Conservation (phyloP, 92 coral and sea anemone species). For the Zoanthus gigantus region DNA sequence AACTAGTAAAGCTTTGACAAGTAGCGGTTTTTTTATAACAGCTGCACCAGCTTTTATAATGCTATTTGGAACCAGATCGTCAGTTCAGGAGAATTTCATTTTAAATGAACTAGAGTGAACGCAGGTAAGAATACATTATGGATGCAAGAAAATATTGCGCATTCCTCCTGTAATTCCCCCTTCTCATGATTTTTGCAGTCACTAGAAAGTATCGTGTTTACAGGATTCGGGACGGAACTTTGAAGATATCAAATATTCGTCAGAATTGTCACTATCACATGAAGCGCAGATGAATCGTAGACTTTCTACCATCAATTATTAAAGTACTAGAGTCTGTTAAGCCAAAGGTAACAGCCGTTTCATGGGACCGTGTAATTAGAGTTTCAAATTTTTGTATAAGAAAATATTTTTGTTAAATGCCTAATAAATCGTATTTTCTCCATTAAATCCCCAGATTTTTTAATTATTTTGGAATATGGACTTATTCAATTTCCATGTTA, state of each 20-base stretch:
- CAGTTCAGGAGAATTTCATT: constrained; percentile 19
- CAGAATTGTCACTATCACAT: constrained; percentile 67
- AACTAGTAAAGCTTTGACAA: constrained; percentile 7
- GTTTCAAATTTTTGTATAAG: neutral
- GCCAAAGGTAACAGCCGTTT: constrained; percentile 41
- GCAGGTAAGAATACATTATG: constrained; percentile 58
- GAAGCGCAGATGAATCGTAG: constrained; percentile 30
- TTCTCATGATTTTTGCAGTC: constrained; percentile 55
- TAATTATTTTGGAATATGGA: neutral
- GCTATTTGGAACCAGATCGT: constrained; percentile 30
- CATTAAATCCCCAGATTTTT: neutral
- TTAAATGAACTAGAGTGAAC: constrained; percentile 57
- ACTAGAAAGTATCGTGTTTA: constrained; percentile 54
- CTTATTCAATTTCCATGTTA: neutral
- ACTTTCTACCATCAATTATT: constrained; percentile 47
- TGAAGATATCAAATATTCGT: constrained; percentile 50
- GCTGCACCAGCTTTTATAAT: constrained; percentile 49
- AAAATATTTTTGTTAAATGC: neutral
- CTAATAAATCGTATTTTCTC: constrained; percentile 23
- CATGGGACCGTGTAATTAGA: constrained; percentile 43
- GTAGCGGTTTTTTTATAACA: constrained; percentile 13
- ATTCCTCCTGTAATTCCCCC: constrained; percentile 64
- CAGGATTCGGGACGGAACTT: constrained; percentile 52
- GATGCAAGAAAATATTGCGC: constrained; percentile 33
- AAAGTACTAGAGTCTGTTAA: constrained; percentile 1